Evolutionary conservation across 2,797 vertebrate genomes (phyloP), one percentile per base, ranked within the genome.

Genomic region (Phataginus tetradactyla): DNA sequence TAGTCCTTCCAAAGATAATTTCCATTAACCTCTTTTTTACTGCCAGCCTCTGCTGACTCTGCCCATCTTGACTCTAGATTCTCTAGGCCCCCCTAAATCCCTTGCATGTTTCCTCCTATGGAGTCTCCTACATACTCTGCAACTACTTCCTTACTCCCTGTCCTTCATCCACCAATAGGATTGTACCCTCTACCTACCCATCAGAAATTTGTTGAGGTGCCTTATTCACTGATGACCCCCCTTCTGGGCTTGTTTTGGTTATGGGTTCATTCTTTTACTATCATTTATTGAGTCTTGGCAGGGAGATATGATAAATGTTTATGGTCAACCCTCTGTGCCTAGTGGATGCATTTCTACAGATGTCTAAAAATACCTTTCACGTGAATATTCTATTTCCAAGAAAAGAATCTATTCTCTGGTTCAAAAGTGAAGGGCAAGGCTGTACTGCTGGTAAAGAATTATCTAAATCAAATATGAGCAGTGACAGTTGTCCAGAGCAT

Each of bases 401-500:
- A 84, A 96, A 96, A 83, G 51, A 20, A 53, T 94, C 85, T 90
- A 32, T 94, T 95, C 61, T 93, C 69, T 92, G 78, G 53, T 96
- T 81, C 92, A 95, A 90, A 92, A 95, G 90, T 91, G 96, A 98
- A 96, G 69, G 90, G 68, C 88, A 96, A 89, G n/a, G 7, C 45
- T 95, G 59, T 84, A 71, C 27, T 55, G 1, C 23, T 86, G 13
- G 37, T 81, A 84, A 92, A 87, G 63, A 95, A 92, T 86, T 79
- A 96, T 86, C 55, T 72, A 80, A 80, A 83, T 95, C 96, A 97
- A 77, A 84, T 85, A 51, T 14, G 66, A 94, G 57, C 59, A 77
- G 86, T 89, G 86, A 55, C 53, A 84, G 88, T 93, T 91, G 94
- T 93, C 63, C 61, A 74, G 68, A 53, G 29, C 64, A 71, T 78